Conservation (phyloP, 2,113 vertebrate species). For the Sceloporus tristichus region DNA sequence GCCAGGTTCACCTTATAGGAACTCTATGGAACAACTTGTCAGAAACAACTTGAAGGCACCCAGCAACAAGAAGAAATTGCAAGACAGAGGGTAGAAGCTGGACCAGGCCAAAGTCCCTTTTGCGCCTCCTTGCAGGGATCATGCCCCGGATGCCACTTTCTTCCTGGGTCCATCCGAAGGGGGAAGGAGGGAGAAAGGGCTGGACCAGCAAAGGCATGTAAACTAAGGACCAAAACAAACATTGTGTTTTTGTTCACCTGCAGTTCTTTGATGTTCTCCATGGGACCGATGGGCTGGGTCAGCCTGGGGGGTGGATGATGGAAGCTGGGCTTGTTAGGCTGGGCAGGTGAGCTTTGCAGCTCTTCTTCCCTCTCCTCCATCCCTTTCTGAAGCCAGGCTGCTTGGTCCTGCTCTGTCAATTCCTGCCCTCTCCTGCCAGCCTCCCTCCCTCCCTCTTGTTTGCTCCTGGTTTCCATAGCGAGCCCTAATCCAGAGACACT, state of each 20-base stretch:
- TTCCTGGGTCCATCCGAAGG: neutral
- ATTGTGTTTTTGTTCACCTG: conserved; percentile 72
- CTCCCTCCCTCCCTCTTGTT: neutral
- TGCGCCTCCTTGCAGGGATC: neutral
- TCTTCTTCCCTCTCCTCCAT: neutral
- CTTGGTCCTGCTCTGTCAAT: neutral
- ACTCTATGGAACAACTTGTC: too few species aligned
- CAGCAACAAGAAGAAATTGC: too few species aligned
- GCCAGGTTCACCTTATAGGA: too few species aligned
- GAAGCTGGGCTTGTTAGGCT: neutral
- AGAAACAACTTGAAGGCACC: too few species aligned
- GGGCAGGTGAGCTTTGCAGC: rapidly evolving
- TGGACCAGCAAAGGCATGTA: neutral
- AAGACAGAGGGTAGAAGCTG: too few species aligned
- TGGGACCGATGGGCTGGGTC: conserved; percentile 44
- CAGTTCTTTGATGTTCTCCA: conserved; percentile 67
- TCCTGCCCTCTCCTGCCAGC: too few species aligned
- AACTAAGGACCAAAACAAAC: conserved; percentile 18
- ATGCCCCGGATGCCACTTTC: neutral
- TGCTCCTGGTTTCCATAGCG: conserved; percentile 3
- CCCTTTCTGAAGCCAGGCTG: neutral
- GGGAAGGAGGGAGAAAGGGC: too few species aligned
- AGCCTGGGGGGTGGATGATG: conserved; percentile 28
- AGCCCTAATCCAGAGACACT: conserved; percentile 14
- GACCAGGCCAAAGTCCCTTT: too few species aligned